Evolutionary conservation across 2,113 vertebrate genomes (phyloP), one percentile per base, ranked within the genome.

Genomic region (Bombycilla garrulus): DNA sequence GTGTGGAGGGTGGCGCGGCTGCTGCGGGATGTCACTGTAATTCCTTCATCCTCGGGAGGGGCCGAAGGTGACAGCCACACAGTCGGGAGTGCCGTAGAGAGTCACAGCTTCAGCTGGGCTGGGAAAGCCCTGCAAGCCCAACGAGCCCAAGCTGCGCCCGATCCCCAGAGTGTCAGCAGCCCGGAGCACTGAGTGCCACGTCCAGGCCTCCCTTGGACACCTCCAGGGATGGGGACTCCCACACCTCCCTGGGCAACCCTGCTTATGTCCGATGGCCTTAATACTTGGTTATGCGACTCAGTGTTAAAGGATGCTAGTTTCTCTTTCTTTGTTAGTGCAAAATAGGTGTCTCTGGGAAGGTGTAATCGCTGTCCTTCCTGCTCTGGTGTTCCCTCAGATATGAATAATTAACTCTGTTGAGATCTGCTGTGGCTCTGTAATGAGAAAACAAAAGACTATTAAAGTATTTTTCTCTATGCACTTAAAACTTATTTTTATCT

Each of bases 231-330:
- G n/a, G 9, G 7, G 8, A 35, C 11, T 47, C 47, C n/a, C 6
- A 0, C 26, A 31, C 6, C 12, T 12, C 13, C 28, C 15, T 20
- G 28, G 51, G 19, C 51, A 11, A 26, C 26, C 51, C 45, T 58
- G 0, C 44, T 60, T 1, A 0, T 24, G 26, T 21, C 15, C 11
- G 0, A 8, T 31, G 40, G 21, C 9, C 44, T 40, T 61, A 22
- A 47, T 71, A 48, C 38, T 51, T 26, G 8, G 8, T 29, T 15
- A 1, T 12, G 3, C 10, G 25, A 6, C 24, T 50, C 10, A 16
- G 12, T 6, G 19, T 66, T 57, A 20, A 20, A 36, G 29, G 5
- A 9, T 47, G 38, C 38, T 66, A 18, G 9, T 15, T 23, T 54
- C 6, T 60, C 0, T 28, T 60, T 16, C 24, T 51, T 77, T 62